A percentile compares a stretch with the other conserved stretches of the same genome.
phyloP scores from a whole-genome alignment of 1,140 invertebrate genomes.

The Triops cancriformis region DNA sequence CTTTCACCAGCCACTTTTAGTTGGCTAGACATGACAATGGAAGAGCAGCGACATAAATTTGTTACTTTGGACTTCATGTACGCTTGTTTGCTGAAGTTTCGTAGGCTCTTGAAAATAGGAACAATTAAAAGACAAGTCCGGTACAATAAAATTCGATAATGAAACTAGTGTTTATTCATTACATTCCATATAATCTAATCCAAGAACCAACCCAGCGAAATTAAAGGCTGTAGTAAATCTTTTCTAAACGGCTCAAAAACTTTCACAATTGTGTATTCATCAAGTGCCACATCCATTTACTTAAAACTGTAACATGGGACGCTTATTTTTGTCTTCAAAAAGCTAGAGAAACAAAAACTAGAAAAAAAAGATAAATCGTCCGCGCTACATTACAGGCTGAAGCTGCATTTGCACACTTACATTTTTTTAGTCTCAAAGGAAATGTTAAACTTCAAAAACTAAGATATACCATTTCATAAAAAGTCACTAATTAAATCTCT shows the following conservation, averaged over 20 bases:
- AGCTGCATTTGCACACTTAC: not conserved
- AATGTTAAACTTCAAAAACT: not conserved
- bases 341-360: conserved; percentile 3
- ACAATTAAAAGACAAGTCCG: too few species aligned
- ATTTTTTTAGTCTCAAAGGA: not conserved
- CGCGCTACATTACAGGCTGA: not conserved
- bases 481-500: not conserved
- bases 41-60: too few species aligned
- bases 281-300: not conserved
- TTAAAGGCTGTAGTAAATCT: not conserved
- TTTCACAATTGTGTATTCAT: not conserved
- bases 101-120: too few species aligned
- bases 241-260: not conserved
- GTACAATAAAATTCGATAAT: too few species aligned
- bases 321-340: not conserved
- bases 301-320: not conserved
- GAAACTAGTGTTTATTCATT: too few species aligned
- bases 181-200: not conserved
- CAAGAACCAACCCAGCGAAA: too few species aligned
- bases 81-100: too few species aligned
- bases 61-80: too few species aligned
- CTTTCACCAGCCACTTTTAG: too few species aligned
- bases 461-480: not conserved
- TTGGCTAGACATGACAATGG: too few species aligned
- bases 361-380: not conserved